A percentile compares a stretch with the other conserved stretches of the same genome.
These are phyloP conservation scores for Ctenosaura bakeri DNA, from an alignment of 2,797 vertebrate species.

Conservation along the genomic window DNA sequence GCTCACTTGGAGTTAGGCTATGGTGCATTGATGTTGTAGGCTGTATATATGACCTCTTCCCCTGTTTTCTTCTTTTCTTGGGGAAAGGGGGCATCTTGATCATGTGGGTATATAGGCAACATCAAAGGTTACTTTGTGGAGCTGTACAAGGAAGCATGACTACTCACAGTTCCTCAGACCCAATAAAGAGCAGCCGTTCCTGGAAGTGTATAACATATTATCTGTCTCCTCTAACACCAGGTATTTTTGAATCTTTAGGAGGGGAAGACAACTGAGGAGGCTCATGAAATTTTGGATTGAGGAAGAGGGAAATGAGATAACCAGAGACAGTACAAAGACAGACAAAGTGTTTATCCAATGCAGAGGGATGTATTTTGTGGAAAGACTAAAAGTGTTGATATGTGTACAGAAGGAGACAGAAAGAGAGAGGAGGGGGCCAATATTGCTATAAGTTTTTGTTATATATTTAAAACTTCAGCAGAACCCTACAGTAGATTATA, in stretches of 20 bases:
- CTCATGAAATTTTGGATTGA: neutral
- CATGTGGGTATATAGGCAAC: neutral
- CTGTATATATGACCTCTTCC: neutral
- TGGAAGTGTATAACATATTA: neutral
- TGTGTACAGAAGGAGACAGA: no score
- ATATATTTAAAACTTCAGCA: conserved; percentile 6
- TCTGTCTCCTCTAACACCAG: conserved; percentile 8
- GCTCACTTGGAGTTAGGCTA: no score
- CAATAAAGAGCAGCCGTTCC: neutral
- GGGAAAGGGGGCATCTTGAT: neutral
- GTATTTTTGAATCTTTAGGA: conserved; percentile 38
- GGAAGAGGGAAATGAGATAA: neutral
- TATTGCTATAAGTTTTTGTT: neutral
- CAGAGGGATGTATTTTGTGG: no score
- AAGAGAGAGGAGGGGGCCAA: no score
- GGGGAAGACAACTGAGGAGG: conserved; percentile 31
- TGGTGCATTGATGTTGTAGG: neutral
- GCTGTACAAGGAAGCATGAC: neutral
- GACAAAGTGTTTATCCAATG: no score
- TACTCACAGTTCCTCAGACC: neutral
- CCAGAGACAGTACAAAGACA: neutral
- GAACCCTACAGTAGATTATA: neutral
- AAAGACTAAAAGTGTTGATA: neutral
- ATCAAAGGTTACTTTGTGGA: neutral
- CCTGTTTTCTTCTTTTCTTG: neutral